A percentile compares a stretch with the other conserved stretches of the same genome.
Conservation (phyloP, 2,113 vertebrate genomes). For the Ciconia boyciana region DNA sequence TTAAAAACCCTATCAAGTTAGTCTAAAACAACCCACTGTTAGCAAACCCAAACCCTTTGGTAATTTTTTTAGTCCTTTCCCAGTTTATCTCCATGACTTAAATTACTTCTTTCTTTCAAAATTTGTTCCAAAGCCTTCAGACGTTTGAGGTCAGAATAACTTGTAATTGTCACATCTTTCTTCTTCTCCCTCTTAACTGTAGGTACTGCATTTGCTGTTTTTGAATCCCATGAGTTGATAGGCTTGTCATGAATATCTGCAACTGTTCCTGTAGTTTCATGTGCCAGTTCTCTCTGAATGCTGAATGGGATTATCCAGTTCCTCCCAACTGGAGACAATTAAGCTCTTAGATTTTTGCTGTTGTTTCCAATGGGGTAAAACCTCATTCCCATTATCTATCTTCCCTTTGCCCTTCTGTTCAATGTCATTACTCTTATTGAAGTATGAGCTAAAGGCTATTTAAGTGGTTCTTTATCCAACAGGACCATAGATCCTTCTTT, state of each 20-base stretch:
- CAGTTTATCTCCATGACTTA: not conserved
- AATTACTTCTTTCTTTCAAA: conserved; percentile 11
- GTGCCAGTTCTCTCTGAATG: not conserved
- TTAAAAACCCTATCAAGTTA: not conserved
- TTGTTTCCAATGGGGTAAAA: not conserved
- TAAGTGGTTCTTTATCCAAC: not conserved
- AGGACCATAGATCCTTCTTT: not conserved
- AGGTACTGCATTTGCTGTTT: not conserved
- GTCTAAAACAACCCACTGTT: not conserved
- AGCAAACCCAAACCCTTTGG: not conserved
- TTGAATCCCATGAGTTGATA: not conserved
- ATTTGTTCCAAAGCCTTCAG: not conserved
- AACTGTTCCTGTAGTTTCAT: not conserved
- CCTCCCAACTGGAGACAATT: not conserved
- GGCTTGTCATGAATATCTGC: not conserved
- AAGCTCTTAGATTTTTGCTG: not conserved
- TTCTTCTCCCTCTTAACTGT: not conserved
- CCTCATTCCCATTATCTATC: not conserved
- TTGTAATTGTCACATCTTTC: not conserved
- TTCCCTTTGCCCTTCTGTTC: not conserved
- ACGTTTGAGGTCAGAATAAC: not conserved
- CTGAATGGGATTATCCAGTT: not conserved
- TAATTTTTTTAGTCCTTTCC: not conserved
- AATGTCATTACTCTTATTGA: not conserved
- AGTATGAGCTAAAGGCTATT: not conserved